Evolutionary conservation across 2,888 invertebrate genomes (phyloP), one percentile per base, ranked within the genome.

Genomic region (Scrobipalpa costella): DNA sequence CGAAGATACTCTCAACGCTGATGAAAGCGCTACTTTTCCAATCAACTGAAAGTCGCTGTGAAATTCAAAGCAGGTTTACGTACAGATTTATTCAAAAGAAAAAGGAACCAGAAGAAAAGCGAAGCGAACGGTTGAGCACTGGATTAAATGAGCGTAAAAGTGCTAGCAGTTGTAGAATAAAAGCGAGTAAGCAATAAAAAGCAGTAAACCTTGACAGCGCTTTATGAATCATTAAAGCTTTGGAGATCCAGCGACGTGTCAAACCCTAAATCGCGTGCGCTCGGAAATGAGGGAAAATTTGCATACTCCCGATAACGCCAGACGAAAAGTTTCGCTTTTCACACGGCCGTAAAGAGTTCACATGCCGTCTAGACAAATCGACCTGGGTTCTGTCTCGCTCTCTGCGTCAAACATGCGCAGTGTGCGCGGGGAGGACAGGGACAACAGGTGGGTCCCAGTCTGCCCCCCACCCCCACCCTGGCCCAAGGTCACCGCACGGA

Each of bases 301-400:
- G 79, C 84, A 85, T 84, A 72, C 69, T 75, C 66, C 72, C 73
- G 73, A 60, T 60, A 60, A 47, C 69, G 71, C 72, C 74, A 66
- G 68, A 73, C 61, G 68, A 67, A 75, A 66, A 69, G 66, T 68
- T 66, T 67, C 67, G 65, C 64, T 33, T 66, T 66, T 63, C 77
- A 80, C 79, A 82, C 77, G 72, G 75, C 83, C 77, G 84, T 88
- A 85, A 87, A 88, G 85, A 89, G 90, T 89, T 90, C 90, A 89
- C 80, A 80, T 75, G 79, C 79, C 81, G 90, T 91, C 90, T 90
- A 91, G 90, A 91, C 90, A 80, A 74, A 88, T 90, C 90, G 90
- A 90, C 89, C 90, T 84, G 80, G 78, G 84, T 79, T 73, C 76
- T 69, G 62, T 85, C 86, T 76, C 80, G 66, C 77, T 86, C 83